phyloP scores from a whole-genome alignment of 2,113 vertebrate genomes.

The Xiphorhynchus elegans region DNA sequence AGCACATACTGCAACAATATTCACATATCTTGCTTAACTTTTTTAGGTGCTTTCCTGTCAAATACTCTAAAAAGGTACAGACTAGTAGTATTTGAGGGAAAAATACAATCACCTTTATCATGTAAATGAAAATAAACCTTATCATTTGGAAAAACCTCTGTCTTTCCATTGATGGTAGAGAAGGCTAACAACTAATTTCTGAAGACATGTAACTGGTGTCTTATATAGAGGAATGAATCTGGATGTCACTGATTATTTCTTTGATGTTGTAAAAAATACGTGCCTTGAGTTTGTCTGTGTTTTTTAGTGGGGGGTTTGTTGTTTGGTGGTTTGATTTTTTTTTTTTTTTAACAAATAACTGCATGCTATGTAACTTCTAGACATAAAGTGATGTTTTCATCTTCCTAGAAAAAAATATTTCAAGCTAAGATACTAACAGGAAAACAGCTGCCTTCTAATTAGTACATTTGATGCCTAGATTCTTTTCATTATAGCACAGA shows the following conservation, averaged over 20 bases:
- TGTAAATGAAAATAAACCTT: neutral
- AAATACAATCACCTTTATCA: neutral
- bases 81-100: neutral
- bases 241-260: neutral
- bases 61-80: neutral
- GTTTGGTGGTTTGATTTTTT: neutral
- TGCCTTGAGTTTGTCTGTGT: neutral
- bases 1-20: neutral
- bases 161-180: neutral
- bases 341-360: neutral
- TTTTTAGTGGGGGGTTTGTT: neutral
- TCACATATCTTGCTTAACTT: neutral
- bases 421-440: slow-evolving; percentile 16
- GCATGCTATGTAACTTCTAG: neutral
- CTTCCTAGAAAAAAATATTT: slow-evolving; percentile 7
- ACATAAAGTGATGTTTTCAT: neutral
- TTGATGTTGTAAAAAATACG: neutral
- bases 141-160: neutral
- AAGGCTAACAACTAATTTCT: neutral
- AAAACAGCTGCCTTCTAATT: slow-evolving; percentile 35
- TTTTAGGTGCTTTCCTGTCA: neutral
- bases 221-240: neutral
- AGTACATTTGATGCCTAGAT: slow-evolving; percentile 9
- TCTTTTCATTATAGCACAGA: slow-evolving; percentile 15
- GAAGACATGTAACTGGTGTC: neutral